phyloP scores from a whole-genome alignment of 1,140 invertebrate genomes.

The Dolichoris vasculosae region DNA sequence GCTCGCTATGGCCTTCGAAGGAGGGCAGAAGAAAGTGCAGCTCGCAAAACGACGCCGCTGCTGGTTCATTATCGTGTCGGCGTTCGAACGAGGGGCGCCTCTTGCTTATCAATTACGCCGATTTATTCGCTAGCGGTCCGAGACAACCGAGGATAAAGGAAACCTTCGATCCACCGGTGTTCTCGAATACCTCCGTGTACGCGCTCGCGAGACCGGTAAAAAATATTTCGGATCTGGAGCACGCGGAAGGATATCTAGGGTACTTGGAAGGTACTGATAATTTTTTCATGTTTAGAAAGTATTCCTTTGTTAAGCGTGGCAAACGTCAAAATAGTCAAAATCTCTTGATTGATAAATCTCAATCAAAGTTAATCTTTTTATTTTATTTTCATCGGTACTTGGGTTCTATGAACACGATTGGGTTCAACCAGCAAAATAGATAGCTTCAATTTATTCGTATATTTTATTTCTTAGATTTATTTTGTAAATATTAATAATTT shows the following conservation, averaged over 20 bases:
- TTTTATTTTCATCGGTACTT: no score
- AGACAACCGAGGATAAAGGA: constrained; percentile 6
- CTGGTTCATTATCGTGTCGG: constrained; percentile 50
- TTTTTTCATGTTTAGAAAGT: not conserved
- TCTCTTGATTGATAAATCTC: no score
- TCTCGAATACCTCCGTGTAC: not conserved
- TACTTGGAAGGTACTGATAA: not conserved
- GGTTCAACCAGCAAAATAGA: no score
- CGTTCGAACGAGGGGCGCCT: constrained; percentile 25
- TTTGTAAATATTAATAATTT: no score
- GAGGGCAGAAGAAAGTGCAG: constrained; percentile 34
- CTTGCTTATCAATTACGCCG: constrained; percentile 50
- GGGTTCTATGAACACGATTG: no score
- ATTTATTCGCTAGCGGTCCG: constrained; percentile 32
- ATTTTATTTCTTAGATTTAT: no score
- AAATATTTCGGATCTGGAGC: not conserved
- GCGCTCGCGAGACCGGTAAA: not conserved
- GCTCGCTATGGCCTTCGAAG: constrained; percentile 7
- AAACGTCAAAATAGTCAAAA: not conserved
- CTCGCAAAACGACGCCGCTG: not conserved
- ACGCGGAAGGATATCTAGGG: not conserved
- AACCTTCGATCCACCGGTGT: constrained; percentile 13
- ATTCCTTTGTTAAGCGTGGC: not conserved
- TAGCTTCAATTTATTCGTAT: no score
- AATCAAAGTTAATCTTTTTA: no score